A percentile compares a stretch with the other conserved stretches of the same genome.
These are phyloP conservation scores for Aricia agestis DNA, from an alignment of 1,140 invertebrate species.

Conservation along the genomic window DNA sequence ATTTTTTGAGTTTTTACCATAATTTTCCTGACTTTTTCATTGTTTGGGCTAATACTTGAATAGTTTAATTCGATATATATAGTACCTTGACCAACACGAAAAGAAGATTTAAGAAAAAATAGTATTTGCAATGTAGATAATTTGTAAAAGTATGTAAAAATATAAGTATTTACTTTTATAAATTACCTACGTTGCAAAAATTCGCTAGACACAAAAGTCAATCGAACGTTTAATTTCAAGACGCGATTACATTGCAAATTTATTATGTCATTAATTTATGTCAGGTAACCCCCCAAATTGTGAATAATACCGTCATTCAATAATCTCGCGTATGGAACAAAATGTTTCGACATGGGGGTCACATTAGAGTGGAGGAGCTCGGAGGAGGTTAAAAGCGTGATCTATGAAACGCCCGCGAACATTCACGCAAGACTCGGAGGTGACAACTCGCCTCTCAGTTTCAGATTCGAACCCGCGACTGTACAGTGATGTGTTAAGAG, in stretches of 20 bases:
- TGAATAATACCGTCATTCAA: conserved; percentile 32
- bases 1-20: too few species aligned
- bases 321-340: conserved; percentile 35
- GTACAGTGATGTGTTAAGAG: conserved; percentile 20
- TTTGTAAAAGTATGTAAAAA: too few species aligned
- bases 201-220: too few species aligned
- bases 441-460: conserved; percentile 23
- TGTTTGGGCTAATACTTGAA: too few species aligned
- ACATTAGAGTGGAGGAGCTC: conserved; percentile 41
- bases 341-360: conserved; percentile 41
- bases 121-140: too few species aligned
- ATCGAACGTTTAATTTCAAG: too few species aligned
- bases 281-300: conserved; percentile 31
- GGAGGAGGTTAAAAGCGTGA: conserved; percentile 61
- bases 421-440: conserved; percentile 43
- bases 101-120: too few species aligned
- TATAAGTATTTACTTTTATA: too few species aligned
- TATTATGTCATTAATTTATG: conserved; percentile 29
- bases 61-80: too few species aligned
- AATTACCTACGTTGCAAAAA: too few species aligned
- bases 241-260: neutral
- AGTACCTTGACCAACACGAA: too few species aligned
- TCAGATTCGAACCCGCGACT: neutral
- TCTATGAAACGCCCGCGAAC: conserved; percentile 55
- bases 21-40: too few species aligned